Conservation (phyloP, 1,140 invertebrate species). For the Eulimnadia texana region DNA sequence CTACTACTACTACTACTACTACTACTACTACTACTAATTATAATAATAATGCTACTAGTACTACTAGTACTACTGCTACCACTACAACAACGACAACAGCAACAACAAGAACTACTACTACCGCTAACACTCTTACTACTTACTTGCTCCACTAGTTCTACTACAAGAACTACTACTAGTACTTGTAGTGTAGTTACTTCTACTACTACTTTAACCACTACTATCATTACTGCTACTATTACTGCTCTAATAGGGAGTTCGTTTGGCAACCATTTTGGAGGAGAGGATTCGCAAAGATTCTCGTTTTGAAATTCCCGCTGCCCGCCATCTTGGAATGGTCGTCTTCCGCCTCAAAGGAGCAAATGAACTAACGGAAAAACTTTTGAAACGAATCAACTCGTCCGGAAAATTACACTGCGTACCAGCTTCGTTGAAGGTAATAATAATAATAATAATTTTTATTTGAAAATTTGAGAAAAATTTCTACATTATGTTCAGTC, state of each 20-base stretch:
- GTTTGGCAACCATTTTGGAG: slow-evolving; percentile 81
- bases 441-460: slow-evolving; percentile 10
- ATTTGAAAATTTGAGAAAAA: background rate
- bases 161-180: background rate
- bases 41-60: too few species aligned
- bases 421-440: slow-evolving; percentile 67
- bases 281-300: slow-evolving; percentile 58
- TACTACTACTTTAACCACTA: too few species aligned
- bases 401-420: slow-evolving; percentile 77
- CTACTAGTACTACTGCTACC: too few species aligned
- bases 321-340: slow-evolving; percentile 78
- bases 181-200: background rate
- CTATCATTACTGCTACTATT: background rate
- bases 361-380: slow-evolving; percentile 65
- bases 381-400: slow-evolving; percentile 74
- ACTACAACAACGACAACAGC: too few species aligned
- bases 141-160: background rate
- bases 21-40: too few species aligned
- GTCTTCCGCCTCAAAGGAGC: slow-evolving; percentile 78
- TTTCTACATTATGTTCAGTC: too few species aligned
- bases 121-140: background rate
- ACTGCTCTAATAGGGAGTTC: slow-evolving; percentile 37
- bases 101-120: too few species aligned
- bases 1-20: too few species aligned
- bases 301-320: slow-evolving; percentile 78